Base-by-base conservation (phyloP, 2,888 invertebrate species). In the Cephus rjabovi region DNA sequence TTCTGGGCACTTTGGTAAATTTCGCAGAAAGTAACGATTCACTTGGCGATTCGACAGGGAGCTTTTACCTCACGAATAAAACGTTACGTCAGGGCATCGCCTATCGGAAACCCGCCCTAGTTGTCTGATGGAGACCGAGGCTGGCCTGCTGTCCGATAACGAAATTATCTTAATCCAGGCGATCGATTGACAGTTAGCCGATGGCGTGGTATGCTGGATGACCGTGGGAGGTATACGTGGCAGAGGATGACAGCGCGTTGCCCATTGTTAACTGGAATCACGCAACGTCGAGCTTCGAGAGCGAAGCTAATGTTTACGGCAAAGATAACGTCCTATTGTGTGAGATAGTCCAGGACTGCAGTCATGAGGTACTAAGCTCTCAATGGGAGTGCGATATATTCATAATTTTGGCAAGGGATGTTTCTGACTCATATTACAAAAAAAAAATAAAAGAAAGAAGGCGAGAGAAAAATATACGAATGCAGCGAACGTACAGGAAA, bases 121-220 rank as follows among this genome's bases (percentile, higher is more conserved):
- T 84, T 83, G 83, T 81, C 83, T 81, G 71, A 71, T 31, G 71
- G 71, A 82, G 85, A 82, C 82, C 82, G 83, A 82, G 82, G 83
- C 83, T 76, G 82, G 83, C 83, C 83, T 77, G 81, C 81, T 74
- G 80, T 78, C 82, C 84, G 86, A 85, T 88, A 87, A 87, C 86
- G 83, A 87, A 87, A 86, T 88, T 88, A 88, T 88, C 87, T 87
- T 87, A 87, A 88, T 87, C 85, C 85, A 79, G 79, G 79, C 81
- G 84, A 86, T 88, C 87, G 89, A 87, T 88, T 87, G 87, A 86
- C 87, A 87, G 87, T 85, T 86, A 87, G 85, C 86, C 86, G 87
- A 88, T 88, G 81, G 82, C 79, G 56, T 56, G 80, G 81, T 71
- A 81, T 82, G 81, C 79, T 84, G 81, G 82, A 84, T 82, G 83